A percentile compares a stretch with the other conserved stretches of the same genome.
These are phyloP conservation scores for Polydrusus cervinus DNA, from an alignment of 2,888 invertebrate species.

Conservation along the genomic window DNA sequence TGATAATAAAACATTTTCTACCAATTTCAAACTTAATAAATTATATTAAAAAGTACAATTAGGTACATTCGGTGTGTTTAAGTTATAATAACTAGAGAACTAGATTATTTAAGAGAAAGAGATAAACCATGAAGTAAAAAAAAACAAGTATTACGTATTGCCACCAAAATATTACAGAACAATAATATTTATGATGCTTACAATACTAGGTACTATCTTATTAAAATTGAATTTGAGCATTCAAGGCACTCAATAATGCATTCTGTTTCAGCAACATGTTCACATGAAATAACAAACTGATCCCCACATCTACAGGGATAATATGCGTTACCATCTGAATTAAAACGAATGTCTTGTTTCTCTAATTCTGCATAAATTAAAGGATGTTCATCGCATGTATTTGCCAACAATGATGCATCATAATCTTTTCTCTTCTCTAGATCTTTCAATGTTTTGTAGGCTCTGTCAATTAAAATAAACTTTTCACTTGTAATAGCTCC, in stretches of 20 bases:
- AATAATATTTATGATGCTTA: neutral
- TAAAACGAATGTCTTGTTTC: constrained; percentile 72
- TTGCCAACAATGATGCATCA: constrained; percentile 77
- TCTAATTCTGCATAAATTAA: constrained; percentile 77
- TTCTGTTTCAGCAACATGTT: constrained; percentile 68
- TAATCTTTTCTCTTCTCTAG: constrained; percentile 77
- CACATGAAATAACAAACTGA: constrained; percentile 72
- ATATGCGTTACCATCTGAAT: constrained; percentile 67
- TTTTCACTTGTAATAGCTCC: constrained; percentile 58
- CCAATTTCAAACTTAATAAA: no score
- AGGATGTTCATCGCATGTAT: constrained; percentile 74
- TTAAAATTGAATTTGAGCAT: constrained; percentile 81
- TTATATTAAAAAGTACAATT: no score
- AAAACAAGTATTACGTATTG: no score
- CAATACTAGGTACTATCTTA: constrained; percentile 66
- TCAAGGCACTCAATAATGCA: constrained; percentile 80
- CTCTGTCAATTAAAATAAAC: constrained; percentile 77
- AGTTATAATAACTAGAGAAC: no score
- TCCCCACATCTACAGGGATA: constrained; percentile 84
- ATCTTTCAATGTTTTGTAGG: constrained; percentile 82
- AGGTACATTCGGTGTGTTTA: no score
- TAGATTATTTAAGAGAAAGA: no score
- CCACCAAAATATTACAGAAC: neutral
- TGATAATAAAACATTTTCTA: no score
- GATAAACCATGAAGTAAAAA: no score